phyloP scores from a whole-genome alignment of 2,113 vertebrate genomes.

The Bungarus multicinctus region DNA sequence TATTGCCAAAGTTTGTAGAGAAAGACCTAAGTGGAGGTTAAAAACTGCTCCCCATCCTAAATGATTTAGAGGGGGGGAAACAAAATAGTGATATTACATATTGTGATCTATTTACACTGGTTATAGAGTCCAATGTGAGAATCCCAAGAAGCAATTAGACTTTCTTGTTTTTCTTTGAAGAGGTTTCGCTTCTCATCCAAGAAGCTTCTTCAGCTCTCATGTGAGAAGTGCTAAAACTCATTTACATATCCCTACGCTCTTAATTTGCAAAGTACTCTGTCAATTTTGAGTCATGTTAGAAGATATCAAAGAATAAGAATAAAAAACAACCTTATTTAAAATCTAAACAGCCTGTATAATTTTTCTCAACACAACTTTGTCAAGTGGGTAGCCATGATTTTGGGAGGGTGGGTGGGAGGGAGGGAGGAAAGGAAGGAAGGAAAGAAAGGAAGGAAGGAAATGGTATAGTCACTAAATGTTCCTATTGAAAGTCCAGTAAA shows the following conservation, averaged over 20 bases:
- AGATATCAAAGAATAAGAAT: background rate
- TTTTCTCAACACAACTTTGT: background rate
- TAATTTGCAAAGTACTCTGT: background rate
- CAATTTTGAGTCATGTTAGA: background rate
- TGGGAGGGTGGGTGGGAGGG: background rate
- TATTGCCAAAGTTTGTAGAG: background rate
- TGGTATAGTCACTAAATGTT: background rate
- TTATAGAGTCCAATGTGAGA: background rate
- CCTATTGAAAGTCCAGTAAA: background rate
- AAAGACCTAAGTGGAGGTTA: background rate
- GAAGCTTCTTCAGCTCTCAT: background rate
- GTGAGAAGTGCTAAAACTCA: background rate
- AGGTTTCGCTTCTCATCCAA: background rate
- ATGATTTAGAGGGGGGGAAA: background rate
- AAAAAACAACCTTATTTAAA: background rate
- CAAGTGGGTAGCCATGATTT: background rate
- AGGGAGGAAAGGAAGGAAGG: background rate
- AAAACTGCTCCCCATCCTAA: background rate
- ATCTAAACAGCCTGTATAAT: background rate
- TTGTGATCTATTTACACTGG: background rate
- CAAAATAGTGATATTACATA: background rate
- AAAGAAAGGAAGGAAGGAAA: background rate
- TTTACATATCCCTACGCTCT: background rate
- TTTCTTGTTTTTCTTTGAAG: background rate
- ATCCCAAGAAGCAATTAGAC: background rate